Conservation (phyloP, 2,797 vertebrate species). For the Hemitrygon akajei region DNA sequence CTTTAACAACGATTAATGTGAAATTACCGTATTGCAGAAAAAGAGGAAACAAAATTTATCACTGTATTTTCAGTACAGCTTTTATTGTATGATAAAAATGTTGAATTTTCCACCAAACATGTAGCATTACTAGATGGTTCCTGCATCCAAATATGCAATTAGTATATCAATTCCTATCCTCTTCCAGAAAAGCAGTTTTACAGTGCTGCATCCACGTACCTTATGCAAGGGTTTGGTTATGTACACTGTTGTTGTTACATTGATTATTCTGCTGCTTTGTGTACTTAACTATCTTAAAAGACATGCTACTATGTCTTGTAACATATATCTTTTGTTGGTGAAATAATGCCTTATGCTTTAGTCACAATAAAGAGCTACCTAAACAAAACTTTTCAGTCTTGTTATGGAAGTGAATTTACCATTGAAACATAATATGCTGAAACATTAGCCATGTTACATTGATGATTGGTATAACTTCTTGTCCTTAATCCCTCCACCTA, state of each 20-base stretch:
- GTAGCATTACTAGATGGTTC: not conserved
- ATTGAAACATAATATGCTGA: not conserved
- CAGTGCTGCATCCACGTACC: not conserved
- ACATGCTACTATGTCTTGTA: conserved; percentile 27
- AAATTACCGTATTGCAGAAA: not conserved
- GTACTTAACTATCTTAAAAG: conserved; percentile 23
- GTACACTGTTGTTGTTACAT: not conserved
- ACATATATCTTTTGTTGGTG: conserved; percentile 28
- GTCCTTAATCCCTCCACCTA: too few species aligned
- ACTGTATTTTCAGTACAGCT: not conserved
- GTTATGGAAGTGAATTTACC: not conserved
- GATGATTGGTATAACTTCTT: too few species aligned
- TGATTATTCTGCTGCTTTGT: conserved; percentile 29
- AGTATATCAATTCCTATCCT: not conserved
- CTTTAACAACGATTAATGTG: not conserved
- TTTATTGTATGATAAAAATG: not conserved
- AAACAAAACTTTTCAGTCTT: not conserved
- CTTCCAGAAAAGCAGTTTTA: conserved; percentile 9
- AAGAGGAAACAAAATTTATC: not conserved
- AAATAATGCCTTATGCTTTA: conserved; percentile 37
- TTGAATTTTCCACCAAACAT: not conserved
- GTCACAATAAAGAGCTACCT: conserved; percentile 34
- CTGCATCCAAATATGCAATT: not conserved
- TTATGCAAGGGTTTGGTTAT: conserved; percentile 7
- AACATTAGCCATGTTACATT: not conserved